Percentiles rank a stretch among this genome's conserved stretches.
Evolutionary conservation across 2,888 invertebrate species (phyloP).

Genomic region (Aromia moschata): DNA sequence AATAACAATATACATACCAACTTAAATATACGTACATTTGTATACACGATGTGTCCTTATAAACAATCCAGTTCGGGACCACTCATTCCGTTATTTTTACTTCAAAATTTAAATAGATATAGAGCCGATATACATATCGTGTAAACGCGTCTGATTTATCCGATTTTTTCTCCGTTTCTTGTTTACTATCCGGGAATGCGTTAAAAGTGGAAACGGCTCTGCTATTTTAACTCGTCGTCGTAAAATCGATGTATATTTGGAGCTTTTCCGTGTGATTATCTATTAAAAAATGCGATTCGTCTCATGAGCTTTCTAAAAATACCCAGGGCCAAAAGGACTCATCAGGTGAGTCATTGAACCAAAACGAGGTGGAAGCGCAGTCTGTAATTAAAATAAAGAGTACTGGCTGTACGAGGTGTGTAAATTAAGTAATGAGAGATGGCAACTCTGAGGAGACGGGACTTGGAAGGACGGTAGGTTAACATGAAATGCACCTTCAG

Average conservation of each 20-base stretch:
- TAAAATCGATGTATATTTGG: slow-evolving; percentile 16
- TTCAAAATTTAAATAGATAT: neutral
- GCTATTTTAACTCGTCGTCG: slow-evolving; percentile 15
- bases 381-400: no score
- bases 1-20: no score
- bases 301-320: slow-evolving; percentile 11
- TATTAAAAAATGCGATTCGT: slow-evolving; percentile 10
- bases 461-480: neutral
- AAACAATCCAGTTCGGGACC: neutral
- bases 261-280: slow-evolving; percentile 9
- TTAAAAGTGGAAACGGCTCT: neutral
- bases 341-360: slow-evolving; percentile 11
- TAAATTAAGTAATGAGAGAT: neutral
- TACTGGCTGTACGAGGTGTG: neutral
- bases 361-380: no score
- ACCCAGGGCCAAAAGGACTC: slow-evolving; percentile 1
- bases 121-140: neutral
- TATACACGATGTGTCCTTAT: neutral
- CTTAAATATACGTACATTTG: neutral
- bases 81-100: neutral
- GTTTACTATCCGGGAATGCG: neutral
- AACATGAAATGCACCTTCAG: neutral
- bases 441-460: neutral
- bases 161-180: neutral
- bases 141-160: neutral